Conservation (phyloP, 2,888 invertebrate species). For the Keiferia lycopersicella region DNA sequence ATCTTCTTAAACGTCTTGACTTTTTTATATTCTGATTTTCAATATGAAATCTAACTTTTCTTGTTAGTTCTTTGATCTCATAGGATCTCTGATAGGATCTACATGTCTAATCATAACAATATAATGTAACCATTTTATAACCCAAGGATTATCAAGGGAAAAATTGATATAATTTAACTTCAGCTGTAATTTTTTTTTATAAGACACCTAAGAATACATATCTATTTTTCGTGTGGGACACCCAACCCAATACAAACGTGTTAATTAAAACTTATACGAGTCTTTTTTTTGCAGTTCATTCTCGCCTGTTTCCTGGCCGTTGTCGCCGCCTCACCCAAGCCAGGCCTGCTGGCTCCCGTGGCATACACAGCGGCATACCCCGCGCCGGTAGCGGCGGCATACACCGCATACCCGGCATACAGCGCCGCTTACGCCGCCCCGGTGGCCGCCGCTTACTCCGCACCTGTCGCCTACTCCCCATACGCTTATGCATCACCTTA, state of each 20-base stretch:
- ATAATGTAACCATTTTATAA: too few species aligned
- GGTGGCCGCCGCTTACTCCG: slow-evolving; percentile 38
- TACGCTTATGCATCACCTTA: slow-evolving; percentile 42
- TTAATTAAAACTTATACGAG: not conserved
- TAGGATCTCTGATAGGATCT: too few species aligned
- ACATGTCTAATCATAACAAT: too few species aligned
- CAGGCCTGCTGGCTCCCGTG: slow-evolving; percentile 41
- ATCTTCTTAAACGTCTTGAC: too few species aligned
- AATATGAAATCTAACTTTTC: too few species aligned
- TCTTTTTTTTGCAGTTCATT: slow-evolving; percentile 53
- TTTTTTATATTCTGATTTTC: not conserved
- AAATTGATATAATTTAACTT: too few species aligned
- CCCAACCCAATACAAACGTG: not conserved
- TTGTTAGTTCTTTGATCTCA: not conserved
- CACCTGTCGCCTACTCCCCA: slow-evolving; percentile 40
- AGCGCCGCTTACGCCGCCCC: slow-evolving; percentile 50
- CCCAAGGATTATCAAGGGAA: too few species aligned
- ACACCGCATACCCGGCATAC: slow-evolving; percentile 34
- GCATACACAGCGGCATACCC: slow-evolving; percentile 36
- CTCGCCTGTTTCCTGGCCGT: slow-evolving; percentile 60
- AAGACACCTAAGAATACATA: too few species aligned
- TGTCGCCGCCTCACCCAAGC: slow-evolving; percentile 45
- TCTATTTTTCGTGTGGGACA: too few species aligned
- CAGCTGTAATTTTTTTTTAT: too few species aligned
- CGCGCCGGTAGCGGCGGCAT: slow-evolving; percentile 40